Evolutionary conservation across 1,140 invertebrate species (phyloP).

Genomic region (Platorchestia sp.): DNA sequence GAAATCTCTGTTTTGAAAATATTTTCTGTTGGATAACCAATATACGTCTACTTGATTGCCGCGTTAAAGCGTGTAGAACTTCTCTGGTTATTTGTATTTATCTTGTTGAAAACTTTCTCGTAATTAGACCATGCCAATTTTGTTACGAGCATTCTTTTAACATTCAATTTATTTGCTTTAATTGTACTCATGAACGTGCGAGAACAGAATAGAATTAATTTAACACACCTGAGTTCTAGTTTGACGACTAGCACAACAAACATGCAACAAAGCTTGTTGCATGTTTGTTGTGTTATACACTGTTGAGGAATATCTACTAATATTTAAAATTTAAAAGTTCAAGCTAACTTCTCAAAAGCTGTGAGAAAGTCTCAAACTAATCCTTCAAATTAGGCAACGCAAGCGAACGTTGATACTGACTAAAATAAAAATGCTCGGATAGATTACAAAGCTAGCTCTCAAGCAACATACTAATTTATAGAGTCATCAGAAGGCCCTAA

Average conservation of each 20-base stretch:
- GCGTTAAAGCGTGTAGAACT: too few relatives aligned
- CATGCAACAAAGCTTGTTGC: too few relatives aligned
- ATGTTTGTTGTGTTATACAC: too few relatives aligned
- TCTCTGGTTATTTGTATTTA: not conserved
- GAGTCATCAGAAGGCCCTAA: not conserved
- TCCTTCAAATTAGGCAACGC: not conserved
- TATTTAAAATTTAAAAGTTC: not conserved
- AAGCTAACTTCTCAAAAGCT: not conserved
- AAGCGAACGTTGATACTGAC: not conserved
- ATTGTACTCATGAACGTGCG: not conserved
- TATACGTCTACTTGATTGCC: too few relatives aligned
- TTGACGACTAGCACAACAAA: too few relatives aligned
- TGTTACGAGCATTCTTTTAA: not conserved
- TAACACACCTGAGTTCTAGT: too few relatives aligned
- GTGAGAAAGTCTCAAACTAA: not conserved
- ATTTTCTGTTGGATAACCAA: too few relatives aligned
- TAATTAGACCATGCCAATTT: not conserved
- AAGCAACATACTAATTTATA: not conserved
- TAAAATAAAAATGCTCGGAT: not conserved
- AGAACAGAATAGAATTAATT: not conserved
- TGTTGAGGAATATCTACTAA: too few relatives aligned
- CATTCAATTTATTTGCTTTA: not conserved
- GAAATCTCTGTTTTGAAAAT: not conserved
- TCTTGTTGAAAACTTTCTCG: not conserved
- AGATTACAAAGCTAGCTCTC: not conserved